phyloP scores from a whole-genome alignment of 2,113 vertebrate species.

The Oncorhynchus mykiss region DNA sequence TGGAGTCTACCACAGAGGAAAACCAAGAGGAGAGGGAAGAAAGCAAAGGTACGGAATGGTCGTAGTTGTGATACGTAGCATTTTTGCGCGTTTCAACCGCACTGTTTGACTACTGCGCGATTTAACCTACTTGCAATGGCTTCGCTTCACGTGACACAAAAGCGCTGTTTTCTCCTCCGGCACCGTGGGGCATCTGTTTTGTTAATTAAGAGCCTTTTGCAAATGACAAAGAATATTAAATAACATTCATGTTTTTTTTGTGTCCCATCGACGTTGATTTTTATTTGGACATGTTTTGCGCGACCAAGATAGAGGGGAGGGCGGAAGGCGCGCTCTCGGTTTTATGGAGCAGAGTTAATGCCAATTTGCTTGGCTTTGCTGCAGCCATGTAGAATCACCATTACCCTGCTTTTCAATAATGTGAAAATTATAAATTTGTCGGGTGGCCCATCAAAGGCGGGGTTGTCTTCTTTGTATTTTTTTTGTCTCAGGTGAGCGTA shows the following conservation, averaged over 20 bases:
- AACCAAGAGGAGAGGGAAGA: constrained; percentile 93
- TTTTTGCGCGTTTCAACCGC: constrained; percentile 62
- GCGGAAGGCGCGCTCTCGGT: constrained; percentile 7
- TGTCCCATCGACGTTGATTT: constrained; percentile 5
- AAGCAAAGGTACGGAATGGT: constrained; percentile 87
- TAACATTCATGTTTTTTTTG: background rate
- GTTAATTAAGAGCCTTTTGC: background rate
- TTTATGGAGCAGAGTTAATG: constrained; percentile 44
- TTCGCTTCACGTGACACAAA: constrained; percentile 59
- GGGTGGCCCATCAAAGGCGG: background rate
- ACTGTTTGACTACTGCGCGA: constrained; percentile 69
- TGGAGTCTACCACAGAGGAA: constrained; percentile 95
- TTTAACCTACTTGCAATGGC: constrained; percentile 66
- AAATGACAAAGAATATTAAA: background rate
- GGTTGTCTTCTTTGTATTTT: background rate
- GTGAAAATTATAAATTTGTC: background rate
- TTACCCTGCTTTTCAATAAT: constrained; percentile 29
- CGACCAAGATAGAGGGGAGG: background rate
- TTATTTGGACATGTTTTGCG: constrained; percentile 3
- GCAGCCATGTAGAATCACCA: constrained; percentile 12
- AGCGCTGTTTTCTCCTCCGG: constrained; percentile 15
- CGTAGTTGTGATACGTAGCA: constrained; percentile 12
- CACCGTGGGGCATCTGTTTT: background rate
- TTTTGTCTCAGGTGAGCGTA: background rate
- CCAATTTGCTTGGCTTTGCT: constrained; percentile 35